Conservation (phyloP, 2,797 vertebrate species). For the Tangara arthus region DNA sequence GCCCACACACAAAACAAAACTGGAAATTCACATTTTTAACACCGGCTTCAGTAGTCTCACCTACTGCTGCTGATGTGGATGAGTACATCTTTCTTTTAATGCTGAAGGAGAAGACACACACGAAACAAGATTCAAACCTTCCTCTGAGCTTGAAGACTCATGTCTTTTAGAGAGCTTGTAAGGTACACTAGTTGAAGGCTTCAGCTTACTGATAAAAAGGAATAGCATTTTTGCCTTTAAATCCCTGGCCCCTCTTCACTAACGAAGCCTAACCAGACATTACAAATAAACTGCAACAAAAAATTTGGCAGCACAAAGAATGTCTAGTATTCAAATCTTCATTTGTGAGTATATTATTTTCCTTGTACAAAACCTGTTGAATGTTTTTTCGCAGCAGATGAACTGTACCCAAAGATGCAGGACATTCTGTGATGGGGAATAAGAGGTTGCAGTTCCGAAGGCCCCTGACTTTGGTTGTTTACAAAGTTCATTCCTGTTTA, state of each 20-base stretch:
- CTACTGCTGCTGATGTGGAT: slow-evolving; percentile 50
- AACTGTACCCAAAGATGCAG: slow-evolving; percentile 72
- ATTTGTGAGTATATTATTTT: slow-evolving; percentile 63
- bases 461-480: slow-evolving; percentile 89
- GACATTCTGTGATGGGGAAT: slow-evolving; percentile 73
- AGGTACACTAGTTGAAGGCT: slow-evolving; percentile 54
- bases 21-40: slow-evolving; percentile 70
- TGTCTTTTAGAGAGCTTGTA: slow-evolving; percentile 44
- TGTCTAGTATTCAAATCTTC: slow-evolving; percentile 78
- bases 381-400: slow-evolving; percentile 74
- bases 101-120: slow-evolving; percentile 65
- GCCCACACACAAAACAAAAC: slow-evolving; percentile 54
- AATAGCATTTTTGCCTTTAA: slow-evolving; percentile 57
- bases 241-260: slow-evolving; percentile 68
- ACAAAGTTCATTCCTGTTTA: slow-evolving; percentile 94
- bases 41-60: slow-evolving; percentile 59
- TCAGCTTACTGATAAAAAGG: slow-evolving; percentile 63
- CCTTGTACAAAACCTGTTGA: slow-evolving; percentile 77
- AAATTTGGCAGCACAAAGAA: slow-evolving; percentile 76
- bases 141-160: slow-evolving; percentile 56
- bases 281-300: slow-evolving; percentile 72
- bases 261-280: slow-evolving; percentile 70
- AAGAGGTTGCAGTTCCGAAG: slow-evolving; percentile 84
- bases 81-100: slow-evolving; percentile 35
- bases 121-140: slow-evolving; percentile 56